Evolutionary conservation across 1,140 invertebrate species (phyloP), one percentile per base, ranked within the genome.

Genomic region (Stegodyphus mimosarum): DNA sequence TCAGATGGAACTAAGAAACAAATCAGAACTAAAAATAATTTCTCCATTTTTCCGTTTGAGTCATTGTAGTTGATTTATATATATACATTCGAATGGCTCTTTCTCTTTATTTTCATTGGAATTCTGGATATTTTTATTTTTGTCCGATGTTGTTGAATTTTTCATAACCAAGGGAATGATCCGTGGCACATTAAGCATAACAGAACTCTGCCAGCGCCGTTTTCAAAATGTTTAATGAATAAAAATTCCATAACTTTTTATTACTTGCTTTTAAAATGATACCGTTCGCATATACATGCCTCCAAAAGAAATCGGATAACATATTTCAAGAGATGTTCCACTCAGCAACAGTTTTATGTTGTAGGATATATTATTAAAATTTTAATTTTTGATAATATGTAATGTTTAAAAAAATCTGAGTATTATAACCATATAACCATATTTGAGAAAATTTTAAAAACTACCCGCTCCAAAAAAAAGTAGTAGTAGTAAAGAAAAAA

Each of bases 61-160:
- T 81, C 70, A 72, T 81, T 81, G 79, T 81, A 13, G 79, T 73
- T 81, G 79, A 81, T 81, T 72, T 81, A 81, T 81, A 72, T 81
- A 10, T 70, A 70, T 52, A 67, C 67, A 79, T 79, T 9, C n/a
- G 67, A 69, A 53, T 7, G 33, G 33, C 33, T 33, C n/a, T 66
- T 51, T 33, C 64, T 71, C 67, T 79, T 55, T 70, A 63, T 51
- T 64, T 50, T 72, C 69, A 51, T 63, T 51, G 9, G 48, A 72
- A 73, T n/a, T 67, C 15, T 5, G 33, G 33, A 33, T 33, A 33
- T 33, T 33, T 33, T 33, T 33, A 33, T 33, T 33, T 33, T 33
- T 33, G 17, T 13, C 7, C 17, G 7, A 70, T 51, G 13, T 70
- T 64, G 79, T 81, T 81, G 79, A 81, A 81, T 81, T 73, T 81